phyloP scores from a whole-genome alignment of 30 jellyfish, hydroid and myxozoan species.

The Chrysaora quinquecirrha region DNA sequence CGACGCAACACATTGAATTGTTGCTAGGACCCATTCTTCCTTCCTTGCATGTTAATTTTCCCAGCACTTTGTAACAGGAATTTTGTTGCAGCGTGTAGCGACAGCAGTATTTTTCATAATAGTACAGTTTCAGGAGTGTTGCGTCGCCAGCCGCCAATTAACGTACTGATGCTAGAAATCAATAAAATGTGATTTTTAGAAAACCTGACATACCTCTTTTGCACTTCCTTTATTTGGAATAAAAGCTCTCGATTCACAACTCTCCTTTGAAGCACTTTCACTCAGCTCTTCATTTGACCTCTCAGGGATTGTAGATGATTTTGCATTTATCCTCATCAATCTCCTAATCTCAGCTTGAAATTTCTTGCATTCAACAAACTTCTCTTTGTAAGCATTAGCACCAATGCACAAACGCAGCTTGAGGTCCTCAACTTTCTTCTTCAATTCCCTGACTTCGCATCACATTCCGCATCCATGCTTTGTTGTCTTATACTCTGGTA shows the following conservation, averaged over 20 bases:
- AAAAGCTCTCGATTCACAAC: background rate
- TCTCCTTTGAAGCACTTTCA: background rate
- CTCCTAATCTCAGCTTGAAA: slow-evolving; percentile 16
- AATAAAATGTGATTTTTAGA: too few species aligned
- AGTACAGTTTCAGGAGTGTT: too few species aligned
- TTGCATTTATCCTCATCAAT: background rate
- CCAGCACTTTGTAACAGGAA: too few species aligned
- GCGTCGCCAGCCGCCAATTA: too few species aligned
- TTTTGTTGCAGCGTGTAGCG: too few species aligned
- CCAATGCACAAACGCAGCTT: slow-evolving; percentile 81
- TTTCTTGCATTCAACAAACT: slow-evolving; percentile 66
- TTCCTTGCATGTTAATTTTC: too few species aligned
- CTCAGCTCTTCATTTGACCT: background rate
- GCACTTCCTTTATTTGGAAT: background rate
- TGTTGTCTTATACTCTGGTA: slow-evolving; percentile 39
- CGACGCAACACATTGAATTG: too few species aligned
- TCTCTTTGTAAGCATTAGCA: slow-evolving; percentile 62
- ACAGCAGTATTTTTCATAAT: too few species aligned
- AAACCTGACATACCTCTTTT: too few species aligned
- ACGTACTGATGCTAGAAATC: too few species aligned
- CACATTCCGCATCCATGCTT: slow-evolving; percentile 6
- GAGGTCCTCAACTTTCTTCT: slow-evolving; percentile 68
- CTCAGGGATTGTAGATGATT: background rate
- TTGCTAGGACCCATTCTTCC: too few species aligned
- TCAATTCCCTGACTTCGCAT: slow-evolving; percentile 21